Evolutionary conservation across 2,797 vertebrate genomes (phyloP), one percentile per base, ranked within the genome.

Genomic region (Enteromius radiatus): DNA sequence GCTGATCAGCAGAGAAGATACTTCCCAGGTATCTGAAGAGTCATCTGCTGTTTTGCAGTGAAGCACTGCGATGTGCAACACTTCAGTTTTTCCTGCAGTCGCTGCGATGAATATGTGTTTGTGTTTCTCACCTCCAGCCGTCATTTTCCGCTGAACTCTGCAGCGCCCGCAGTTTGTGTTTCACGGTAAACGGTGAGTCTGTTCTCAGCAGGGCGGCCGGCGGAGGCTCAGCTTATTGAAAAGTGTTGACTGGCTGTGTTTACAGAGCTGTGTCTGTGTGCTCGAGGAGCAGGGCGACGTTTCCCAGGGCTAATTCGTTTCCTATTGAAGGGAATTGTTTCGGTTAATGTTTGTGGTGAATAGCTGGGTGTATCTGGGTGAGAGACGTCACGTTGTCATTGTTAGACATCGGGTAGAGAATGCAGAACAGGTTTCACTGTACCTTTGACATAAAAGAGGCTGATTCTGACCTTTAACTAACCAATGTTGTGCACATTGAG

Each of bases 221-320:
- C 47, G 8, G 47, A 54, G 31, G 26, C 31, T 47, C 45, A 19
- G 8, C 63, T 52, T 26, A 54, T 11, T 36, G 61, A 21, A n/a
- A 14, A 31, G 76, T 38, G 28, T 78, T 49, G 43, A 63, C 43
- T 12, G 15, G 41, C 31, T 26, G 38, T 63, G 56, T 47, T 28
- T 43, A 45, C 56, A 31, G 75, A 36, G 76, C 1, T 19, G 33
- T 59, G 52, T 56, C 8, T 38, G 71, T 75, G 71, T 5, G 59
- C 33, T 59, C 5, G 26, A 43, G 54, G 14, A 41, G 38, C 52
- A 23, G 47, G 15, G 23, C 56, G 8, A 31, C 23, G 4, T 73
- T 91, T 91, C 88, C 85, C 89, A 90, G 91, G 89, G 89, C 91
- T 90, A 89, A 91, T 91, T 91, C 78, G 89, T 92, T 93, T 92